Percentiles rank a stretch among this genome's conserved stretches.
Evolutionary conservation across 1,140 invertebrate species (phyloP).

Genomic region (Saccostrea cuccullata): DNA sequence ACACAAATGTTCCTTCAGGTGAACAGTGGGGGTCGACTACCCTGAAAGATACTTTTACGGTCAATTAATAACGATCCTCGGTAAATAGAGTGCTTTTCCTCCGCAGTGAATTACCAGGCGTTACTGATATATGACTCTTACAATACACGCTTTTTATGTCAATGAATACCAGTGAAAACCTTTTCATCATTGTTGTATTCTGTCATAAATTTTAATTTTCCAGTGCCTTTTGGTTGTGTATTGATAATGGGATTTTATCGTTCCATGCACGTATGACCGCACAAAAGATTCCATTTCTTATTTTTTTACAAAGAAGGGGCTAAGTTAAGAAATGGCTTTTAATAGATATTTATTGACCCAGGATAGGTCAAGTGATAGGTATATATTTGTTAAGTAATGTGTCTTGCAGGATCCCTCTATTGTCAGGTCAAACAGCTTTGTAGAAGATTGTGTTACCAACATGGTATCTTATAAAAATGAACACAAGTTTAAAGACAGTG

Average conservation of each 20-base stretch:
- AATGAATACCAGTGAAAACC: background rate
- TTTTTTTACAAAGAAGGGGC: background rate
- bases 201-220: conserved; percentile 17
- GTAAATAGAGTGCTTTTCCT: conserved; percentile 6
- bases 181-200: conserved; percentile 4
- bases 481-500: background rate
- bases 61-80: conserved; percentile 3
- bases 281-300: conserved; percentile 21
- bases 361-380: background rate
- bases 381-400: conserved; percentile 7
- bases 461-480: background rate
- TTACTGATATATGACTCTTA: conserved; percentile 16
- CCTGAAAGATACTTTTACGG: conserved; percentile 17
- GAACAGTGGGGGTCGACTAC: background rate
- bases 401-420: background rate
- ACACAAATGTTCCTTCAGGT: background rate
- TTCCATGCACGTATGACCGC: background rate
- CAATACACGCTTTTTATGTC: background rate
- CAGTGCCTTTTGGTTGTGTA: background rate
- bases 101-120: conserved; percentile 5
- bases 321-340: background rate
- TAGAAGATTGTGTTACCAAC: background rate
- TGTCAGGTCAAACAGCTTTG: background rate
- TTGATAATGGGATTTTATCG: conserved; percentile 30
- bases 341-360: background rate